Evolutionary conservation across 2,797 vertebrate genomes (phyloP), one percentile per base, ranked within the genome.

Genomic region (Chelidonichthys spinosus): DNA sequence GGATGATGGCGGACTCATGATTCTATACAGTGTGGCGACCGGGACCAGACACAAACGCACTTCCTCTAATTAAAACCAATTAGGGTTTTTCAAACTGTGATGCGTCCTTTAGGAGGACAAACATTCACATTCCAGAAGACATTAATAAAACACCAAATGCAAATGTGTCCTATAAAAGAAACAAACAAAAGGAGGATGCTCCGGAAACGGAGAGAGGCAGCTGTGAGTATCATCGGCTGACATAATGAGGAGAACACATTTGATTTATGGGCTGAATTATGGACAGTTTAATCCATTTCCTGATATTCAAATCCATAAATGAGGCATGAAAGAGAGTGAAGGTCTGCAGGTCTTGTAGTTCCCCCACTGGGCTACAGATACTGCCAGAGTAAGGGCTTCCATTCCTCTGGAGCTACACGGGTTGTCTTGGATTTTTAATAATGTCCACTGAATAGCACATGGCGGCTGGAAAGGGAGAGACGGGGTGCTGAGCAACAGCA

Each of bases 91-190:
- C 69, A 68, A 76, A 58, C 72, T 64, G 75, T 42, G 64, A 78
- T 76, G 53, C 50, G 58, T 68, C 66, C 73, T 58, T 55, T 15
- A 2, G 69, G 69, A 73, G 62, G 37, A 78, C 9, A 8, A 14
- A 63, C 39, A 7, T 18, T n/a, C 17, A 13, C 59, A 46, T 33
- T 72, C 65, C 76, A 54, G 81, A 76, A 74, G 11, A 1, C 52
- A 44, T 69, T 70, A 83, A 69, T 78, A 81, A 87, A 72, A 75
- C 36, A 35, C 7, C 13, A 9, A 68, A 90, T 89, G 89, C 81
- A 87, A 88, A 88, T 90, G 85, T 66, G 75, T 64, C 76, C 83
- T 43, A 67, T 83, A 82, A 83, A 76, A 75, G 77, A 88, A 81
- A 79, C 73, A 75, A 82, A 87, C 71, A 75, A 71, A 25, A 25